Percentiles rank a stretch among this genome's conserved stretches.
Conservation (phyloP, 2,888 invertebrate species). For the Pristionchus mayeri region DNA sequence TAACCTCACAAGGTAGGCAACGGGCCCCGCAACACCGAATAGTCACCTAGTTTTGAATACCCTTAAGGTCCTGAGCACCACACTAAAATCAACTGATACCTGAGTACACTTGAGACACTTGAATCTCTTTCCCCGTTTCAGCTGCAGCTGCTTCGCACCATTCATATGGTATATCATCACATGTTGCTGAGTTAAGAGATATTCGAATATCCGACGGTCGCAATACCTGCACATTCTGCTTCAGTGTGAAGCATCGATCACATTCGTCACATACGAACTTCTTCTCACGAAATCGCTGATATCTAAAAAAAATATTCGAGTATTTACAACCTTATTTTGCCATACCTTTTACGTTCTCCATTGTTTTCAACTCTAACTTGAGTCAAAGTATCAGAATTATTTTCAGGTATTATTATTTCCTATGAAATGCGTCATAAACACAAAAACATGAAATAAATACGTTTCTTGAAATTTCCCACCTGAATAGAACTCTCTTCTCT, state of each 20-base stretch:
- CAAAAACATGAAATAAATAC: neutral
- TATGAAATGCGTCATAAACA: neutral
- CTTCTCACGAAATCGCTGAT: conserved; percentile 65
- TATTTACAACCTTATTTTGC: neutral
- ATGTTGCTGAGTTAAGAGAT: conserved; percentile 47
- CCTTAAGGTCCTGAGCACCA: no score
- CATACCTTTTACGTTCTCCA: conserved; percentile 14
- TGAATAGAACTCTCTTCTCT: conserved; percentile 45
- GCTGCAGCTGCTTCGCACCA: conserved; percentile 3
- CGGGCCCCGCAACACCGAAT: no score
- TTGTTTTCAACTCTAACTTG: neutral
- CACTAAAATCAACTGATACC: neutral
- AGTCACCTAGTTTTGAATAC: no score
- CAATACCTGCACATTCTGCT: conserved; percentile 65
- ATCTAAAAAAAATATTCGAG: conserved; percentile 50
- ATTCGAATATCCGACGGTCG: no score
- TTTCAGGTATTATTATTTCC: conserved; percentile 38
- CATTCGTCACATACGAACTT: conserved; percentile 67
- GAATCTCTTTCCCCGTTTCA: conserved; percentile 37
- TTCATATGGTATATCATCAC: conserved; percentile 51
- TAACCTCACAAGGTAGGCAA: no score
- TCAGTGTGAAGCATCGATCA: conserved; percentile 65
- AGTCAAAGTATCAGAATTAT: neutral
- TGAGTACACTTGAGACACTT: conserved; percentile 52
- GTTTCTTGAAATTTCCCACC: neutral